Evolutionary conservation across 2,888 invertebrate species (phyloP).

Genomic region (Fabriciana adippe): DNA sequence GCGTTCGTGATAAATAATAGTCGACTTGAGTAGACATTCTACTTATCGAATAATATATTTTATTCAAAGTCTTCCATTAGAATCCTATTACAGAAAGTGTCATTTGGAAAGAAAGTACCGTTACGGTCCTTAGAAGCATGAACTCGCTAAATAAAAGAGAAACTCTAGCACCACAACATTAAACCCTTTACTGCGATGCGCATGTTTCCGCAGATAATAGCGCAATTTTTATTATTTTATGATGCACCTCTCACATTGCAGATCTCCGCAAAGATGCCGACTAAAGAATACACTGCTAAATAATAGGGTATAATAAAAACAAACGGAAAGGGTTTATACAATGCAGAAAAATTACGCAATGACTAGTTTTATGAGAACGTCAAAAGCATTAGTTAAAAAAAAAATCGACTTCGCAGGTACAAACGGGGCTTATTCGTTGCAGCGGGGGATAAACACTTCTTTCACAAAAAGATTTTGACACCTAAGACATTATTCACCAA

Average conservation of each 20-base stretch:
- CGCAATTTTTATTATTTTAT: constrained; percentile 79
- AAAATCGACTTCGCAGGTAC: constrained; percentile 76
- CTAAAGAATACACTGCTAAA: constrained; percentile 54
- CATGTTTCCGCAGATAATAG: constrained; percentile 74
- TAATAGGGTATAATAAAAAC: constrained; percentile 77
- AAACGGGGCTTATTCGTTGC: constrained; percentile 57
- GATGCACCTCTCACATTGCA: constrained; percentile 66
- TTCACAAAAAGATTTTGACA: constrained; percentile 35
- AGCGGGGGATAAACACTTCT: constrained; percentile 45
- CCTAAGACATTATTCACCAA: constrained; percentile 41
- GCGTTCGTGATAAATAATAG: constrained; percentile 53
- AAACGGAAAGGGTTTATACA: constrained; percentile 81
- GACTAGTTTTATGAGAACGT: constrained; percentile 64
- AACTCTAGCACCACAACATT: constrained; percentile 60
- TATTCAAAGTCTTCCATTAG: constrained; percentile 58
- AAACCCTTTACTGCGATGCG: constrained; percentile 69
- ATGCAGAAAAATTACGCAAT: constrained; percentile 81
- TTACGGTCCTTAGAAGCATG: constrained; percentile 58
- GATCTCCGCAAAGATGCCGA: constrained; percentile 76
- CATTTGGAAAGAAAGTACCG: constrained; percentile 62
- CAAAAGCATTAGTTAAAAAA: constrained; percentile 58
- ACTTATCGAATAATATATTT: constrained; percentile 56
- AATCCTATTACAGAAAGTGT: constrained; percentile 56
- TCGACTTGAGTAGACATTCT: constrained; percentile 54
- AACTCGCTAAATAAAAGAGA: constrained; percentile 64